Conservation (phyloP, 2,797 vertebrate species). For the Caiman crocodilus region DNA sequence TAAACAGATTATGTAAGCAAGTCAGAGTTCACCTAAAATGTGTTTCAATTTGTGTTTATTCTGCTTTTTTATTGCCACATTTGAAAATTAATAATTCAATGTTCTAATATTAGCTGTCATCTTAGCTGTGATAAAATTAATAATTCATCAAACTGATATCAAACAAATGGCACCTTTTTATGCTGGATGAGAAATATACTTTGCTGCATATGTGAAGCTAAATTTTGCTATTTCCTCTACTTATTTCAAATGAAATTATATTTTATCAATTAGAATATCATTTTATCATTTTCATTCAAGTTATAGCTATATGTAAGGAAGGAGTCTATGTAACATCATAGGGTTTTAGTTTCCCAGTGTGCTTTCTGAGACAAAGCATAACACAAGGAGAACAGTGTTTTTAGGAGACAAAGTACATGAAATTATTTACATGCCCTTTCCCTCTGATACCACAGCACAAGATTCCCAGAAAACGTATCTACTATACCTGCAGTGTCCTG, state of each 20-base stretch:
- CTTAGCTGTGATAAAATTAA: constrained; percentile 92
- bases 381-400: constrained; percentile 9
- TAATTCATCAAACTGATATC: constrained; percentile 90
- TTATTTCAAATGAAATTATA: constrained; percentile 71
- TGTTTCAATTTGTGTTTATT: constrained; percentile 83
- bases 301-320: constrained; percentile 46
- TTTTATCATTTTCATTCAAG: constrained; percentile 58
- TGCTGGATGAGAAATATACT: constrained; percentile 73
- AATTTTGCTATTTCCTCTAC: constrained; percentile 65
- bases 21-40: constrained; percentile 70
- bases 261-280: constrained; percentile 70
- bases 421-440: constrained; percentile 42
- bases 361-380: constrained; percentile 32
- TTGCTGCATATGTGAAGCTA: constrained; percentile 59
- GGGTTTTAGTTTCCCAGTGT: neutral
- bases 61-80: constrained; percentile 81
- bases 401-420: constrained; percentile 44
- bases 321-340: neutral
- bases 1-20: constrained; percentile 74
- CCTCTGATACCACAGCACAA: neutral
- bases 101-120: constrained; percentile 93
- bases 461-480: constrained; percentile 26
- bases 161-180: constrained; percentile 86
- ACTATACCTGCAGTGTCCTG: constrained; percentile 22
- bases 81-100: constrained; percentile 93